Conservation (phyloP, 2,888 invertebrate species). For the Tinea trinotella region DNA sequence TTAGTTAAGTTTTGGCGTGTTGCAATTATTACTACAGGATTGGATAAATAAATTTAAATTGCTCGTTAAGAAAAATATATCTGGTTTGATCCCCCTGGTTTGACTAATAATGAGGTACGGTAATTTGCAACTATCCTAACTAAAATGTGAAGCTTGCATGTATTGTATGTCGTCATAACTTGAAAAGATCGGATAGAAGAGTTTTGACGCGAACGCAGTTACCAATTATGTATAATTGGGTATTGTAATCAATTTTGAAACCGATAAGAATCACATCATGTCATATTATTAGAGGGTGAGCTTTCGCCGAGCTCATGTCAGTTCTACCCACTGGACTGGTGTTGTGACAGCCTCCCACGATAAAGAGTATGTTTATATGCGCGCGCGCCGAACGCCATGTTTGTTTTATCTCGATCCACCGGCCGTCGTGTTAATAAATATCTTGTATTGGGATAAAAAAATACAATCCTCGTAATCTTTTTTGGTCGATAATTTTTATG, state of each 20-base stretch:
- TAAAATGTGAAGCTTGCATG: no score
- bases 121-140: no score
- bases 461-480: conserved; percentile 33
- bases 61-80: no score
- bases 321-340: conserved; percentile 50
- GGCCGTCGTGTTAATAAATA: conserved; percentile 66
- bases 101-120: no score
- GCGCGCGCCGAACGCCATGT: conserved; percentile 67
- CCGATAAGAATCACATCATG: conserved; percentile 25
- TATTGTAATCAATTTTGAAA: neutral
- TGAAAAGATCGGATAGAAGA: no score
- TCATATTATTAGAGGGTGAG: conserved; percentile 37
- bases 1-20: no score
- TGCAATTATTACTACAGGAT: no score
- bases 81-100: no score
- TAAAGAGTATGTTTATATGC: conserved; percentile 63
- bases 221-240: no score
- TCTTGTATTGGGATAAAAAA: conserved; percentile 55
- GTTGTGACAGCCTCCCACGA: conserved; percentile 72
- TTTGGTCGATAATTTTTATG: conserved; percentile 52
- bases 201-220: no score
- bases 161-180: no score
- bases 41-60: no score
- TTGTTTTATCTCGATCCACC: conserved; percentile 69
- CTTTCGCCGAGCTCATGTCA: conserved; percentile 60